These are phyloP conservation scores for Lineus longissimus DNA, from an alignment of 1,140 invertebrate species.

Conservation along the genomic window DNA sequence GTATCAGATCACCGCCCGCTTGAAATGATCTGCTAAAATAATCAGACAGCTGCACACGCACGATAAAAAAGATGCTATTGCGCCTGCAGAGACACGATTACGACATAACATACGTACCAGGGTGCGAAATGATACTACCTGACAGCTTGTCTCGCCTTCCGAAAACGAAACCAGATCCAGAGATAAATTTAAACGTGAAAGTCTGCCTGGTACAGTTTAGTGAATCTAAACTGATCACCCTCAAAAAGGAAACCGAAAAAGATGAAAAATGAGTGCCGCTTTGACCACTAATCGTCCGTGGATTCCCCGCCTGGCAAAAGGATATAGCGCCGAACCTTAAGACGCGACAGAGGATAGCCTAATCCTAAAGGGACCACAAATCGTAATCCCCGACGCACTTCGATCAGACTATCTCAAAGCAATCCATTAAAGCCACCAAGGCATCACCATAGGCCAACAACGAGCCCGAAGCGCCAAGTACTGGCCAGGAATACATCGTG, in stretches of 20 bases:
- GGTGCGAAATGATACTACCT: slow-evolving; percentile 40
- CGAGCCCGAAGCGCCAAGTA: not conserved
- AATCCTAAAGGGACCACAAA: not conserved
- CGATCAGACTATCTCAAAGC: not conserved
- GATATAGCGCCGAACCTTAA: not conserved
- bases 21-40: slow-evolving; percentile 21
- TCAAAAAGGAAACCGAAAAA: no score
- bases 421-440: not conserved
- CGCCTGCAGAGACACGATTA: slow-evolving; percentile 48
- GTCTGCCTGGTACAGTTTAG: no score
- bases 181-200: no score
- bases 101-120: slow-evolving; percentile 31
- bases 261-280: no score
- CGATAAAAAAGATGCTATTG: slow-evolving; percentile 29
- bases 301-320: not conserved
- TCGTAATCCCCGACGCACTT: not conserved
- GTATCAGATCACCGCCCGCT: slow-evolving; percentile 23
- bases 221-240: no score
- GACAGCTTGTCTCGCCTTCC: no score
- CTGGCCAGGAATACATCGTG: not conserved
- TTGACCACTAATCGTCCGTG: not conserved
- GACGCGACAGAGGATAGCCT: not conserved
- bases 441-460: not conserved
- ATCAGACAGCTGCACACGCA: slow-evolving; percentile 12
- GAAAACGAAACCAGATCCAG: no score